phyloP scores from a whole-genome alignment of 2,797 vertebrate genomes.

The Sebastes ruberrimus region DNA sequence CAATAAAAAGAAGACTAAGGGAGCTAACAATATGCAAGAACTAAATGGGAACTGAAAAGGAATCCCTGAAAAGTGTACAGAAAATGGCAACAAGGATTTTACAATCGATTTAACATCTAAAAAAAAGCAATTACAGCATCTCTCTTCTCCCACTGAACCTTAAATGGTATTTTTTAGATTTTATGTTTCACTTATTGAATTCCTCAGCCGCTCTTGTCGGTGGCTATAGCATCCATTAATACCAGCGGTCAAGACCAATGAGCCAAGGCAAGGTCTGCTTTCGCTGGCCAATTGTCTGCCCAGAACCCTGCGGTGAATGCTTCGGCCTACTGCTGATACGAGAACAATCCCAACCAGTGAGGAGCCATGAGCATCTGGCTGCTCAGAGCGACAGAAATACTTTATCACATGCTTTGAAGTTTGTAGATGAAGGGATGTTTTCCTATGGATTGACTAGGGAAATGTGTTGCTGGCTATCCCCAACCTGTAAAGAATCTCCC shows the following conservation, averaged over 20 bases:
- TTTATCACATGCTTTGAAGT: conserved; percentile 75
- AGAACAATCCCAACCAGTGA: conserved; percentile 83
- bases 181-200: conserved; percentile 89
- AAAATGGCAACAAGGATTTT: conserved; percentile 75
- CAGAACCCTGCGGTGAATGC: conserved; percentile 81
- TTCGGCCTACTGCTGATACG: conserved; percentile 80
- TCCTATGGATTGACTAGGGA: conserved; percentile 50
- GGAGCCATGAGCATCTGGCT: conserved; percentile 80
- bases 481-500: conserved; percentile 53
- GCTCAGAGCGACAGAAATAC: conserved; percentile 69
- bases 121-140: conserved; percentile 76
- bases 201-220: conserved; percentile 81
- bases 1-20: conserved; percentile 29
- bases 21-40: conserved; percentile 38
- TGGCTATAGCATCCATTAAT: conserved; percentile 85
- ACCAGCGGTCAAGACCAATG: conserved; percentile 80
- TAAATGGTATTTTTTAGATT: conserved; percentile 83
- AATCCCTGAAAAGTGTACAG: conserved; percentile 23
- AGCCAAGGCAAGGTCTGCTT: conserved; percentile 78
- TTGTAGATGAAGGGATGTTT: conserved; percentile 61
- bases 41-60: conserved; percentile 33
- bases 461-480: conserved; percentile 49
- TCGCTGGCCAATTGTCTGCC: conserved; percentile 82
- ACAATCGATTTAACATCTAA: conserved; percentile 85
- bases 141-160: conserved; percentile 73